Percentiles rank a stretch among this genome's conserved stretches.
Evolutionary conservation across 2,113 vertebrate species (phyloP).

Genomic region (Silurus asotus): DNA sequence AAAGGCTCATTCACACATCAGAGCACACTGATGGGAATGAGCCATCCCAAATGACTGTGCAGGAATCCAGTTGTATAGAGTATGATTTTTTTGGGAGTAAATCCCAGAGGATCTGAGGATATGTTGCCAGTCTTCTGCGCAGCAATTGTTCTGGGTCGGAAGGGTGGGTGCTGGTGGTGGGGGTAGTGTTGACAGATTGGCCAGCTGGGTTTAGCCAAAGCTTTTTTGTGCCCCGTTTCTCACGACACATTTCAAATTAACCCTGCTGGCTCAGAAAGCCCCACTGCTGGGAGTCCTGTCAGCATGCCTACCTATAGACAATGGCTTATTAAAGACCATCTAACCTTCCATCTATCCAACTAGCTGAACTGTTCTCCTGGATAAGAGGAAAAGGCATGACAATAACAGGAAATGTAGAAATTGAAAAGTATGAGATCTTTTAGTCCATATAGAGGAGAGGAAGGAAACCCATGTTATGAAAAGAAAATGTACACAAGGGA

Average conservation of each 20-base stretch:
- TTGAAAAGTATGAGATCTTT: neutral
- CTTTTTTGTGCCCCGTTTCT: constrained; percentile 55
- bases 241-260: constrained; percentile 64
- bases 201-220: constrained; percentile 59
- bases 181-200: neutral
- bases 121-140: constrained; percentile 28
- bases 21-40: neutral
- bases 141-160: constrained; percentile 4
- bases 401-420: neutral
- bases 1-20: constrained; percentile 4
- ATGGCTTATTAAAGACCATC: constrained; percentile 50
- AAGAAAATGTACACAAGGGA: constrained; percentile 7
- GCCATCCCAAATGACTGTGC: neutral
- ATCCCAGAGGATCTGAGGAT: constrained; percentile 42
- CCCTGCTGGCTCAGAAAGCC: constrained; percentile 41
- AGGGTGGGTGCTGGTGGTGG: neutral
- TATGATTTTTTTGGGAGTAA: neutral
- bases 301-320: constrained; percentile 34
- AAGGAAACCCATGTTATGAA: constrained; percentile 4
- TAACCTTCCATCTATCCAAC: constrained; percentile 27
- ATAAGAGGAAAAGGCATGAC: neutral
- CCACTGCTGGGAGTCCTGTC: constrained; percentile 49
- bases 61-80: neutral
- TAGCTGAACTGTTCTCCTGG: neutral
- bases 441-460: neutral